A percentile compares a stretch with the other conserved stretches of the same genome.
Conservation (phyloP, 92 coral and sea anemone genomes). For the Zoanthus sansibaricus region DNA sequence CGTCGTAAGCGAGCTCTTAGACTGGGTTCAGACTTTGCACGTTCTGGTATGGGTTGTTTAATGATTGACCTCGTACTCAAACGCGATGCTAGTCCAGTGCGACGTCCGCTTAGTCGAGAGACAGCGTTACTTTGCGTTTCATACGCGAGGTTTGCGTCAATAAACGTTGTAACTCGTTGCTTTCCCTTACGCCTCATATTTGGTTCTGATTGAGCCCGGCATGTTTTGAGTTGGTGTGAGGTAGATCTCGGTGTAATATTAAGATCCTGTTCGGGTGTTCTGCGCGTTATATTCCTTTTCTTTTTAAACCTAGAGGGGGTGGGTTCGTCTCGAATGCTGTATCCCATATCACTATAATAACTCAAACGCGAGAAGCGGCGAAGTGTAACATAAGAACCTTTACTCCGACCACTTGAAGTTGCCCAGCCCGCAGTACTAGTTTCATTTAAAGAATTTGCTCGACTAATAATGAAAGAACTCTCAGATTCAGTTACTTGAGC, state of each 20-base stretch:
- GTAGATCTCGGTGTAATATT: neutral
- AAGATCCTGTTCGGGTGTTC: neutral
- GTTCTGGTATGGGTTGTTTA: slow-evolving; percentile 7
- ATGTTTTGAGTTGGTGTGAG: neutral
- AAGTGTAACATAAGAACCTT: slow-evolving; percentile 30
- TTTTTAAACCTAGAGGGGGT: slow-evolving; percentile 17
- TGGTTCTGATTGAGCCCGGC: slow-evolving; percentile 34
- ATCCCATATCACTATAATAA: slow-evolving; percentile 23
- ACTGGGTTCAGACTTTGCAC: slow-evolving; percentile 35
- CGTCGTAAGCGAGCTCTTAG: slow-evolving; percentile 29
- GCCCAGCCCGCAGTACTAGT: neutral
- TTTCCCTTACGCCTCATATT: slow-evolving; percentile 25
- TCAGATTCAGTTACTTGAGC: slow-evolving; percentile 4
- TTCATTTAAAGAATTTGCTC: neutral
- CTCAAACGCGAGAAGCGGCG: slow-evolving; percentile 19
- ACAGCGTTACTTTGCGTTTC: slow-evolving; percentile 16
- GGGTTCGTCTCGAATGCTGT: slow-evolving; percentile 31
- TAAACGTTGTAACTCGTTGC: slow-evolving; percentile 21
- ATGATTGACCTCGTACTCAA: slow-evolving; percentile 35
- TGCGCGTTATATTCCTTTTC: neutral
- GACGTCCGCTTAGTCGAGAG: slow-evolving; percentile 24
- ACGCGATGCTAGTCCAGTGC: slow-evolving; percentile 19
- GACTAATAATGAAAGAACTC: slow-evolving; percentile 22
- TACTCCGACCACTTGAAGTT: slow-evolving; percentile 24
- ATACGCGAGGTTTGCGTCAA: slow-evolving; percentile 11